phyloP scores from a whole-genome alignment of 2,888 invertebrate genomes.

The Amphipyra berbera region DNA sequence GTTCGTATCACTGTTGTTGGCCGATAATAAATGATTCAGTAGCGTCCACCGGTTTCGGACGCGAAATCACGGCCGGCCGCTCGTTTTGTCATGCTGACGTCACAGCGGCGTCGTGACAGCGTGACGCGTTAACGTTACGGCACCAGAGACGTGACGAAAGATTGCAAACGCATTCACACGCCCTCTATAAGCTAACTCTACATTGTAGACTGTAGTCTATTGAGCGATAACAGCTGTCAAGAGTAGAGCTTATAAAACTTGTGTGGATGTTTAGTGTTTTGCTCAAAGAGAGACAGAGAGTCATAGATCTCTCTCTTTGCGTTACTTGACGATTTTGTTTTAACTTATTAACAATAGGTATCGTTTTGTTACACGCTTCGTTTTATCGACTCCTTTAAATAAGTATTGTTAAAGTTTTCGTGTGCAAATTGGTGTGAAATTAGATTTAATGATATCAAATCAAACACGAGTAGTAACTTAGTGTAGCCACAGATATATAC shows the following conservation, averaged over 20 bases:
- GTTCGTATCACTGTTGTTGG: constrained; percentile 47
- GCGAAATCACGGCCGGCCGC: constrained; percentile 28
- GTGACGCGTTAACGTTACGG: constrained; percentile 54
- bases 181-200: constrained; percentile 10
- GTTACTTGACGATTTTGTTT: constrained; percentile 12
- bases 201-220: constrained; percentile 5
- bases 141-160: constrained; percentile 44
- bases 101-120: constrained; percentile 52
- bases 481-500: too few relatives aligned
- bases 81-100: constrained; percentile 58
- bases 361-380: constrained; percentile 13
- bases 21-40: constrained; percentile 71
- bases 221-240: constrained; percentile 17
- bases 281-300: background rate
- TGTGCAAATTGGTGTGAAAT: constrained; percentile 47
- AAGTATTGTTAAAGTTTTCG: constrained; percentile 28
- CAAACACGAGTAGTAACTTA: constrained; percentile 2
- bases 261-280: constrained; percentile 1
- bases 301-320: background rate
- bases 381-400: constrained; percentile 18
- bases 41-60: constrained; percentile 32
- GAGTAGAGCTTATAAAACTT: background rate
- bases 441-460: constrained; percentile 24
- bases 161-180: constrained; percentile 29
- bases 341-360: constrained; percentile 7